Evolutionary conservation across 2,888 invertebrate genomes (phyloP).

Genomic region (Pomacea canaliculata): DNA sequence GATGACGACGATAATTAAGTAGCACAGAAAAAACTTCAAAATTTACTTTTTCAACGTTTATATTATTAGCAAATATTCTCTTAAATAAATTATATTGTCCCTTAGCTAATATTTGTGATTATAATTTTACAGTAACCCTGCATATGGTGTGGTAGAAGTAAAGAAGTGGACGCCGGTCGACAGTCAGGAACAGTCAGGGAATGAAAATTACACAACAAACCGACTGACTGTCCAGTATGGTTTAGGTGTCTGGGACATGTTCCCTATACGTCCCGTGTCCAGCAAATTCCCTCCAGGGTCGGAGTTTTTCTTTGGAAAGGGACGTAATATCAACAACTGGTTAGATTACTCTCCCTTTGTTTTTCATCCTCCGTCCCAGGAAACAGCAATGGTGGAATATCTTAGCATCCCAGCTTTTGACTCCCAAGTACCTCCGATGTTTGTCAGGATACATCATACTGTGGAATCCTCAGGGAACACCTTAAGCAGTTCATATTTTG

Average conservation of each 20-base stretch:
- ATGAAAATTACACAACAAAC: not conserved
- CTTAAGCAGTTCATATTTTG: too few species aligned
- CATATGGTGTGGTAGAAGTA: slow-evolving; percentile 17
- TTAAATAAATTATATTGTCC: too few species aligned
- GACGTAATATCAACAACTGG: slow-evolving; percentile 16
- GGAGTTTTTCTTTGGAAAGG: slow-evolving; percentile 15
- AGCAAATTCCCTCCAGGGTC: not conserved
- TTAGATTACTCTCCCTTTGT: slow-evolving; percentile 23
- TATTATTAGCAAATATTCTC: too few species aligned
- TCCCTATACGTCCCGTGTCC: not conserved
- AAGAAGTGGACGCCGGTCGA: not conserved
- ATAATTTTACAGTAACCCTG: slow-evolving; percentile 2
- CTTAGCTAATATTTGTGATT: too few species aligned
- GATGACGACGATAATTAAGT: too few species aligned
- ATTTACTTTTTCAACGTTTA: too few species aligned
- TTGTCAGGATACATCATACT: not conserved
- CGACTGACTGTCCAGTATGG: slow-evolving; percentile 14
- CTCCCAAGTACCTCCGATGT: not conserved
- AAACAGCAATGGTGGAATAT: slow-evolving; percentile 4
- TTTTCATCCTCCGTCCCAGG: slow-evolving; percentile 6
- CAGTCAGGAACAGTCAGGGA: not conserved
- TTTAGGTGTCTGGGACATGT: slow-evolving; percentile 12
- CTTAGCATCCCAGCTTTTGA: slow-evolving; percentile 16
- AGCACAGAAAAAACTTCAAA: too few species aligned
- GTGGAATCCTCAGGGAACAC: too few species aligned